Base-by-base conservation (phyloP, 1,140 invertebrate genomes). In the Brachionus manjavacas region DNA sequence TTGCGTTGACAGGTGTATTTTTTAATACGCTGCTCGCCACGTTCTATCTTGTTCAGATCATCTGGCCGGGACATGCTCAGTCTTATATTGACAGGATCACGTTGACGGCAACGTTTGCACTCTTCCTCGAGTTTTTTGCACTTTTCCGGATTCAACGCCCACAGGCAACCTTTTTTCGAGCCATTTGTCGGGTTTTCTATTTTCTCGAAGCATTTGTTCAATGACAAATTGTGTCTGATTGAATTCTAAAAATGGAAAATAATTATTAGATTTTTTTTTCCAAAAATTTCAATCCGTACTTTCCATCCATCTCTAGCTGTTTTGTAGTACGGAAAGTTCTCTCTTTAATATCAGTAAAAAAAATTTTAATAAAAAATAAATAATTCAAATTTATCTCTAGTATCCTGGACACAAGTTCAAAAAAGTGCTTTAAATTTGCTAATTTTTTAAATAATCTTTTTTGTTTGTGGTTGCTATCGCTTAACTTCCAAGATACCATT, bases 121-220 rank as follows among this genome's bases (percentile, higher is more conserved):
- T 98, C 96, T 88, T 98, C 96, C 86, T 97, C 95, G 95, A 98
- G 96, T 91, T 98, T 98, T 25, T 93, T 92, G 16, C 96, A 93
- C 89, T 97, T 97, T 14, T 93, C 93, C 0, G 95, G 95, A 91
- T 97, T 97, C 91, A 98, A 94, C 1, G 95, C 95, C 96, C 96
- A 98, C 76, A 97, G 91, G 87, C 96, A 98, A 3, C 96, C 91
- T 86, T 92, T 92, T 70, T 91, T 87, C 20, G 89, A 87, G 7
- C 88, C 89, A 84, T 85, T 86, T 87, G 96, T 96, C 2, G 89
- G 89, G 74, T 88, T 88, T 87, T 97, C 96, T 83, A 97, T 96
- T 89, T 98, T 98, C 88, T 97, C 95, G 90, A 98, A 98, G 90
- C 96, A 97, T 90, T 98, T 98, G 90, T 98, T 98, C 84, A 98